phyloP scores from a whole-genome alignment of 2,888 invertebrate genomes.

The Drosophila sordidula region DNA sequence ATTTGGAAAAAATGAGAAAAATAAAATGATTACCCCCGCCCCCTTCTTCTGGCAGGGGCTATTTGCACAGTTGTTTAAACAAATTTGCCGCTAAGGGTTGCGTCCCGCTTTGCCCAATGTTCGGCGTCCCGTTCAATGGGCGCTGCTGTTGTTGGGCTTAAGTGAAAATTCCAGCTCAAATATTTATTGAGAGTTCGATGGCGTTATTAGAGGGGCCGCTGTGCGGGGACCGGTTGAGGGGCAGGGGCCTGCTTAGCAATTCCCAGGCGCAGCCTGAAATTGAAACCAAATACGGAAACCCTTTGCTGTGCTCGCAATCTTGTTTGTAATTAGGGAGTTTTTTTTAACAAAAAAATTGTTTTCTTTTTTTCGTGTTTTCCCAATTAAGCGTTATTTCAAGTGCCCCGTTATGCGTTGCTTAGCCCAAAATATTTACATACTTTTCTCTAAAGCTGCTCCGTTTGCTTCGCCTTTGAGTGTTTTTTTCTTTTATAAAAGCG shows the following conservation, averaged over 20 bases:
- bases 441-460: background rate
- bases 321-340: slow-evolving; percentile 57
- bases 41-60: slow-evolving; percentile 17
- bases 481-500: too few species aligned
- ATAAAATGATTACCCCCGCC: slow-evolving; percentile 27
- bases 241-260: background rate
- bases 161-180: slow-evolving; percentile 69
- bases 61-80: slow-evolving; percentile 76
- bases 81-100: slow-evolving; percentile 66
- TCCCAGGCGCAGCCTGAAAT: slow-evolving; percentile 9
- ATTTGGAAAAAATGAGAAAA: slow-evolving; percentile 16
- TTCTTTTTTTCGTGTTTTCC: slow-evolving; percentile 8
- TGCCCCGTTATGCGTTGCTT: slow-evolving; percentile 47
- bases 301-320: slow-evolving; percentile 25
- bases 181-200: slow-evolving; percentile 61
- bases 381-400: slow-evolving; percentile 43
- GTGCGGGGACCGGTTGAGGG: too few species aligned
- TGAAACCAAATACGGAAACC: slow-evolving; percentile 13
- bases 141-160: slow-evolving; percentile 44
- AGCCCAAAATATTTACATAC: slow-evolving; percentile 20
- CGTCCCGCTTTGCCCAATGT: slow-evolving; percentile 1
- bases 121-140: slow-evolving; percentile 25
- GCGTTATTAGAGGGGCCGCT: slow-evolving; percentile 1
- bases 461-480: too few species aligned
- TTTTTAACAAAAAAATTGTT: slow-evolving; percentile 22